A percentile compares a stretch with the other conserved stretches of the same genome.
These are phyloP conservation scores for Trachythela sp. DNA, from an alignment of 64 coral and sea anemone species.

Conservation along the genomic window DNA sequence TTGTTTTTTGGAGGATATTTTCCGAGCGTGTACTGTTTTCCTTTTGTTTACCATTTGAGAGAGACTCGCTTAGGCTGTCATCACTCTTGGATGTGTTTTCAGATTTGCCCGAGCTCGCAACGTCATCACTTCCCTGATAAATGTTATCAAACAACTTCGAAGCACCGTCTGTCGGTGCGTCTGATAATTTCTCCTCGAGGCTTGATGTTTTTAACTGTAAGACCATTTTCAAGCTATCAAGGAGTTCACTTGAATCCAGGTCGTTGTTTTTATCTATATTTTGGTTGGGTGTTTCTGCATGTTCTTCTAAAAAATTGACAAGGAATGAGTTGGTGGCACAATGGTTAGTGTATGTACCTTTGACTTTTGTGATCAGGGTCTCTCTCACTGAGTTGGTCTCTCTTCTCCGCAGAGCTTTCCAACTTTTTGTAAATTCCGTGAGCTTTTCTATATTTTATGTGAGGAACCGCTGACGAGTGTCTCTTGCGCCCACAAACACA, in stretches of 20 bases:
- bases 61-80: not conserved
- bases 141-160: not conserved
- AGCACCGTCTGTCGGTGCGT: not conserved
- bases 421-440: no score
- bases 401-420: no score
- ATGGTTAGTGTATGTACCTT: no score
- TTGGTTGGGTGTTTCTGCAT: not conserved
- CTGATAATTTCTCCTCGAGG: not conserved
- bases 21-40: not conserved
- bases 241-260: not conserved
- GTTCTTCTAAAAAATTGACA: not conserved
- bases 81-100: not conserved
- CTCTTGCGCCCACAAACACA: no score
- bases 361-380: no score
- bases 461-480: no score
- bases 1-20: not conserved
- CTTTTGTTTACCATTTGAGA: not conserved
- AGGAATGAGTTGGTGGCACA: no score
- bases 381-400: no score
- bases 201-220: not conserved
- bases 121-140: not conserved
- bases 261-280: not conserved
- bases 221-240: not conserved
- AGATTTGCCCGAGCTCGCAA: not conserved
- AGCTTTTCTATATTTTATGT: no score